Base-by-base conservation (phyloP, 2,888 invertebrate genomes). In the Therioaphis trifolii region DNA sequence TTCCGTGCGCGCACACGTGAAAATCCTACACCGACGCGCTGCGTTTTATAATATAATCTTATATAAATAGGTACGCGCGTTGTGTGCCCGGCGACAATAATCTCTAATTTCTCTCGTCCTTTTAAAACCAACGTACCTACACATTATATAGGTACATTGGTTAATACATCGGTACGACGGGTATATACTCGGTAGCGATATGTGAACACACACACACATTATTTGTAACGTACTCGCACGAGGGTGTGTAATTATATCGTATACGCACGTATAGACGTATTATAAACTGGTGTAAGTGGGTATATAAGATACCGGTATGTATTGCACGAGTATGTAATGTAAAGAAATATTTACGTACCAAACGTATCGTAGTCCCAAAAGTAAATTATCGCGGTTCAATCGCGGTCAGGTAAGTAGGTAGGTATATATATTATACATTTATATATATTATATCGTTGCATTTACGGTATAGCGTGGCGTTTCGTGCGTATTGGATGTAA, bases 331-430 rank as follows among this genome's bases (percentile, higher is more conserved):
- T n/a, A n/a, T n/a, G n/a, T n/a, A n/a, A n/a, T n/a, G n/a, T n/a
- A n/a, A n/a, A n/a, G n/a, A n/a, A n/a, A n/a, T n/a, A n/a, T n/a
- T n/a, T n/a, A n/a, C n/a, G n/a, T n/a, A n/a, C n/a, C n/a, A n/a
- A n/a, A n/a, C n/a, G n/a, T n/a, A n/a, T n/a, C n/a, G n/a, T 43
- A 43, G 7, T 15, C 61, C 2, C 7, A 76, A 63, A 75, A 76
- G n/a, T 52, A 66, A 55, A 52, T 78, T 52, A n/a, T n/a, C n/a
- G 12, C 14, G 68, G 78, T 78, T 78, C 68, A 68, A 78, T 68
- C 46, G 15, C n/a, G n/a, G n/a, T n/a, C n/a, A n/a, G n/a, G n/a
- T n/a, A n/a, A n/a, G n/a, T n/a, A n/a, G n/a, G n/a, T n/a, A n/a
- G n/a, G n/a, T n/a, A n/a, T n/a, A n/a, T n/a, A n/a, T n/a, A n/a